Evolutionary conservation across 2,113 vertebrate species (phyloP), one percentile per base, ranked within the genome.

Genomic region (Crypturellus undulatus): DNA sequence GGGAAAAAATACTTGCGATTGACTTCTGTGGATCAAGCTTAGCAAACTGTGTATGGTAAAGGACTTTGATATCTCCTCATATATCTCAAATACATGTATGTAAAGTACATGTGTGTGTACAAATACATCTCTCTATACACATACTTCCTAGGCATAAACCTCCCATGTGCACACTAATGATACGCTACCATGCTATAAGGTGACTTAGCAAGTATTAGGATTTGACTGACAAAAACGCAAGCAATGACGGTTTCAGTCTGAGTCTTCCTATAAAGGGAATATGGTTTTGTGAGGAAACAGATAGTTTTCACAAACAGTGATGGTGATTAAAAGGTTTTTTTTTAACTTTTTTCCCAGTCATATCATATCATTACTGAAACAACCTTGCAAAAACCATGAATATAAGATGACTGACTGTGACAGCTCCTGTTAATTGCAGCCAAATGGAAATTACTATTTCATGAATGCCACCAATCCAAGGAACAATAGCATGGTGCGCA

Each of bases 401-500:
- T 0, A 18, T 38, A 93, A 79, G 43, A 38, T 87, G 90, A 96
- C 36, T 92, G 80, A 89, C 79, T 91, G 70, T 90, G 92, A 96
- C 78, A 96, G 77, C 40, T 82, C 93, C 84, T 96, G 89, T 90
- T 96, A 97, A 97, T 68, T 95, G 73, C 58, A 97, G 82, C 62
- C 95, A 93, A 40, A 43, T 34, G 36, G 71, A 97, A 96, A 97
- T 96, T 92, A 89, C 32, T 89, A 51, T 65, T 96, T 77, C 79
- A 82, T 89, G 84, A 94, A 92, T 20, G 8, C 56, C 28, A 65
- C 34, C 83, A 89, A 43, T 97, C 92, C 67, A 78, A 12, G 38
- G 89, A 95, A 88, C 34, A 85, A 71, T 3, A 75, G 19, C 28
- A 71, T 5, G 36, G 42, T 60, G 42, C 6, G 7, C 14, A 77